A percentile compares a stretch with the other conserved stretches of the same genome.
phyloP scores from a whole-genome alignment of 2,797 vertebrate genomes.

The Melopsittacus undulatus region DNA sequence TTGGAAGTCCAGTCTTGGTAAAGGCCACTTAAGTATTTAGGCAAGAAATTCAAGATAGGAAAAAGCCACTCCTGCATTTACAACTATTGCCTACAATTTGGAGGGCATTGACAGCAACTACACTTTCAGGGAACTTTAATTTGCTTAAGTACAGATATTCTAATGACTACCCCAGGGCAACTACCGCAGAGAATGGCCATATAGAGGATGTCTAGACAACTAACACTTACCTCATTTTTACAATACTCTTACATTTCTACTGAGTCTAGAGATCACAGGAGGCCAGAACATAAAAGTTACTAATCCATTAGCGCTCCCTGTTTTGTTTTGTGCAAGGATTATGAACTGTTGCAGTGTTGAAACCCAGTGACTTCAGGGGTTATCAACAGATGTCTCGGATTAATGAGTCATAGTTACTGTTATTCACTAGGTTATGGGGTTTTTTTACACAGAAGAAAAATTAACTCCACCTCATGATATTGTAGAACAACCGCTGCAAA shows the following conservation, averaged over 20 bases:
- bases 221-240: constrained; percentile 15
- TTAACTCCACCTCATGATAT: background rate
- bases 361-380: constrained; percentile 50
- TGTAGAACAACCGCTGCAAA: background rate
- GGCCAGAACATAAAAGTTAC: background rate
- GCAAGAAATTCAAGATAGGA: background rate
- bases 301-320: background rate
- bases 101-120: background rate
- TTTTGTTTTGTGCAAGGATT: constrained; percentile 18
- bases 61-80: background rate
- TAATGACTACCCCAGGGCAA: background rate
- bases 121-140: background rate
- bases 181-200: background rate
- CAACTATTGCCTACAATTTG: background rate
- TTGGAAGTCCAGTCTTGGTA: background rate
- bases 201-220: constrained; percentile 5
- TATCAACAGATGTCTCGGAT: constrained; percentile 54
- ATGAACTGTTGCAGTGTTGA: constrained; percentile 2
- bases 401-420: constrained; percentile 40
- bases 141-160: background rate
- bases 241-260: background rate
- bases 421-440: background rate
- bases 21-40: background rate
- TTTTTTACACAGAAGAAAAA: constrained; percentile 16
- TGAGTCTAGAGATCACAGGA: constrained; percentile 23